Evolutionary conservation across 2,113 vertebrate genomes (phyloP).

Genomic region (Nipponia nippon): DNA sequence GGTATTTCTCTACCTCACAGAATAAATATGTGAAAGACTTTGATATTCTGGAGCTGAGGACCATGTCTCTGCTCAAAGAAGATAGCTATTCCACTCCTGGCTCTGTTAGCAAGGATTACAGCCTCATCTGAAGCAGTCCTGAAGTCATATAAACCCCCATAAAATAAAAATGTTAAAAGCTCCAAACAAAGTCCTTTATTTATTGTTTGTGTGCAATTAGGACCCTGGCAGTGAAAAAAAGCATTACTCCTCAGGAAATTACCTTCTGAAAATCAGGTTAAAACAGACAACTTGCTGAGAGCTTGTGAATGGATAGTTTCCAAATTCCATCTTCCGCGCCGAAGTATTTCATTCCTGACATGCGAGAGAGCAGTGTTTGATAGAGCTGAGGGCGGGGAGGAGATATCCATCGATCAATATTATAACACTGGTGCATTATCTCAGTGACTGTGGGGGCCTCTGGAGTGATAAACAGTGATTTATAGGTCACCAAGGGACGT

Average conservation of each 20-base stretch:
- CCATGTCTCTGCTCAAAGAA: background rate
- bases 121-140: background rate
- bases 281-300: background rate
- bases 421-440: background rate
- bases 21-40: background rate
- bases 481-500: background rate
- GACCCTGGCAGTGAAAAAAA: background rate
- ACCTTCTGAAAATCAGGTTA: background rate
- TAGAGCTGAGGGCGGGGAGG: background rate
- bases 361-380: background rate
- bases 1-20: background rate
- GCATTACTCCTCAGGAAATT: background rate
- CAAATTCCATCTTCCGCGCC: background rate
- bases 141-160: background rate
- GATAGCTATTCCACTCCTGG: background rate
- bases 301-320: background rate
- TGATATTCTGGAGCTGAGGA: background rate
- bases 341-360: background rate
- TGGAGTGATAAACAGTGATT: background rate
- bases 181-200: background rate
- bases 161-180: background rate
- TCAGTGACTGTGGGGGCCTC: background rate
- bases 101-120: background rate
- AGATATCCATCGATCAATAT: background rate
- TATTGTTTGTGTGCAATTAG: conserved; percentile 35